Conservation (phyloP, 2,797 vertebrate genomes). For the Falco berigora region DNA sequence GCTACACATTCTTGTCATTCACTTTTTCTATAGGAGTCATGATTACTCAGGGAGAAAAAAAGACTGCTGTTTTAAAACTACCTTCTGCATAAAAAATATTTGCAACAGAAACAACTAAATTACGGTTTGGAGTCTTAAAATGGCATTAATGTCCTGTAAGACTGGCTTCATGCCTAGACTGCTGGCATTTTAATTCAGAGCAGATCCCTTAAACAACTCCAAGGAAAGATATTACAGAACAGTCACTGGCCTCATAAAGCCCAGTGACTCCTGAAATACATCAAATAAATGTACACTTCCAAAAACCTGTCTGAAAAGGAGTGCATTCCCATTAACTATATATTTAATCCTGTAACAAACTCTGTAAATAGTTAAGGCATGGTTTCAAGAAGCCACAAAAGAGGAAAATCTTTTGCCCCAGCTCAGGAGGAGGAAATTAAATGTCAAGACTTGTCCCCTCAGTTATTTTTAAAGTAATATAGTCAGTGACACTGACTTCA, state of each 20-base stretch:
- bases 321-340: neutral
- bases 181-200: conserved; percentile 15
- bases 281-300: neutral
- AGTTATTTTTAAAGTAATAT: neutral
- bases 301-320: neutral
- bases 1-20: neutral
- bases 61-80: neutral
- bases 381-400: neutral
- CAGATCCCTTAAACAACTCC: neutral
- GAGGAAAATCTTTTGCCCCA: neutral
- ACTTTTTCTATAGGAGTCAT: neutral
- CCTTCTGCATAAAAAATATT: neutral
- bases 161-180: neutral
- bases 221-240: neutral
- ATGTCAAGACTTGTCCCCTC: neutral
- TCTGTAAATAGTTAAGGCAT: neutral
- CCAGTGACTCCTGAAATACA: neutral
- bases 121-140: neutral
- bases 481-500: neutral
- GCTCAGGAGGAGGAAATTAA: neutral
- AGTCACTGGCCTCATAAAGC: neutral
- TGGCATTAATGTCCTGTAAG: neutral
- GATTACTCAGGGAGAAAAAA: neutral
- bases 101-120: neutral
- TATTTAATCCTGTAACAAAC: neutral